phyloP scores from a whole-genome alignment of 2,797 vertebrate species.

The Rhabdophis nuchalis region DNA sequence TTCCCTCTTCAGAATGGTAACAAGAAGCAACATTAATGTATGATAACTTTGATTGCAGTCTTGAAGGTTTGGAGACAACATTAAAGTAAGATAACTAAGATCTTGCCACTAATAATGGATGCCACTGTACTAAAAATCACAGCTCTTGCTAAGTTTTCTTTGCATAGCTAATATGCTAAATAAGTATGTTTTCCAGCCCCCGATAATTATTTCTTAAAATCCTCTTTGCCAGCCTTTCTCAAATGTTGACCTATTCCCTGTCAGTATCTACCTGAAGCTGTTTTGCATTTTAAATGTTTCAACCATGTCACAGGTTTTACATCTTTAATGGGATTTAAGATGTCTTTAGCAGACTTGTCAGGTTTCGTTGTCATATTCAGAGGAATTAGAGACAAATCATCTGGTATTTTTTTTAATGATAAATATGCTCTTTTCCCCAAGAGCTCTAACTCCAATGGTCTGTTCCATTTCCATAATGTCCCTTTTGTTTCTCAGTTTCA shows the following conservation, averaged over 20 bases:
- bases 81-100: neutral
- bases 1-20: neutral
- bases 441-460: conserved; percentile 37
- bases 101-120: neutral
- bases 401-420: conserved; percentile 39
- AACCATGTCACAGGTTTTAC: conserved; percentile 36
- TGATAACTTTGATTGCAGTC: neutral
- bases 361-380: conserved; percentile 35
- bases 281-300: conserved; percentile 34
- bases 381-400: conserved; percentile 45
- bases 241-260: conserved; percentile 2
- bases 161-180: conserved; percentile 5
- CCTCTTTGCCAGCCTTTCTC: conserved; percentile 10
- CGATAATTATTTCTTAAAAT: conserved; percentile 23
- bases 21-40: neutral
- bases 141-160: neutral
- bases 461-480: conserved; percentile 25
- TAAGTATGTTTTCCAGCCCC: neutral
- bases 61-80: neutral
- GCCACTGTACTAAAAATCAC: neutral
- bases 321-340: conserved; percentile 52
- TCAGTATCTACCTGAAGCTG: neutral
- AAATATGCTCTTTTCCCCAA: conserved; percentile 46
- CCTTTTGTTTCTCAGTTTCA: conserved; percentile 35
- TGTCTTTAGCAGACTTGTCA: conserved; percentile 47